These are phyloP conservation scores for Hyppa rectilinea DNA, from an alignment of 2,888 invertebrate species.

Conservation along the genomic window DNA sequence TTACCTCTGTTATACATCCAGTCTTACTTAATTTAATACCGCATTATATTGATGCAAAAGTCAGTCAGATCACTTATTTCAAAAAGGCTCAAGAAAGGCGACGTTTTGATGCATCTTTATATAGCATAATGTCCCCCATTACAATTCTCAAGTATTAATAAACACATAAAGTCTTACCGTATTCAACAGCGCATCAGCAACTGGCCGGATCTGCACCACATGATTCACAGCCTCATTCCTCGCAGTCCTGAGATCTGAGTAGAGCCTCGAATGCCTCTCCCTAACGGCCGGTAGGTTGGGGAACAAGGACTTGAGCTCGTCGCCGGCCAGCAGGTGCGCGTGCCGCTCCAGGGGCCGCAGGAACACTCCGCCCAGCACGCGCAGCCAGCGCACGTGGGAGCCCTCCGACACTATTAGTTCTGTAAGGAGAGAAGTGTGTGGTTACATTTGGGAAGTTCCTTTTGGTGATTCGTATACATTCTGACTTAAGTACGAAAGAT, in stretches of 20 bases:
- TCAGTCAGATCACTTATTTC: too few species aligned
- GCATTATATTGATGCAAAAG: not conserved
- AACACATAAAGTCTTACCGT: slow-evolving; percentile 70
- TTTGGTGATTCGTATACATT: not conserved
- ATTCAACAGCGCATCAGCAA: slow-evolving; percentile 84
- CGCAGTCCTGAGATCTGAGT: slow-evolving; percentile 77
- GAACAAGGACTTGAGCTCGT: slow-evolving; percentile 95
- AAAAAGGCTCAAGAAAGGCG: too few species aligned
- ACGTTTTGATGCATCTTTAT: not conserved
- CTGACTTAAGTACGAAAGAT: too few species aligned
- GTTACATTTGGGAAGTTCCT: not conserved
- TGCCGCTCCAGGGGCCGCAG: slow-evolving; percentile 93
- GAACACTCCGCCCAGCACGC: slow-evolving; percentile 96
- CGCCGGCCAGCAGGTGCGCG: slow-evolving; percentile 92
- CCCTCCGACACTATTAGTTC: slow-evolving; percentile 96
- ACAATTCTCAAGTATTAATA: not conserved
- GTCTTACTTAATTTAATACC: not conserved
- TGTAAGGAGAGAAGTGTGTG: slow-evolving; percentile 70
- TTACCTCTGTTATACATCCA: not conserved
- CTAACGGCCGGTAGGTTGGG: slow-evolving; percentile 96
- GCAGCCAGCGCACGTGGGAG: slow-evolving; percentile 96
- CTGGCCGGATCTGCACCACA: slow-evolving; percentile 78
- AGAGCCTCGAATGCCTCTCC: slow-evolving; percentile 82
- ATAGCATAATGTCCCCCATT: not conserved
- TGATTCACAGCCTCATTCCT: slow-evolving; percentile 71